Conservation (phyloP, 2,113 vertebrate species). For the Stegostoma tigrinum region DNA sequence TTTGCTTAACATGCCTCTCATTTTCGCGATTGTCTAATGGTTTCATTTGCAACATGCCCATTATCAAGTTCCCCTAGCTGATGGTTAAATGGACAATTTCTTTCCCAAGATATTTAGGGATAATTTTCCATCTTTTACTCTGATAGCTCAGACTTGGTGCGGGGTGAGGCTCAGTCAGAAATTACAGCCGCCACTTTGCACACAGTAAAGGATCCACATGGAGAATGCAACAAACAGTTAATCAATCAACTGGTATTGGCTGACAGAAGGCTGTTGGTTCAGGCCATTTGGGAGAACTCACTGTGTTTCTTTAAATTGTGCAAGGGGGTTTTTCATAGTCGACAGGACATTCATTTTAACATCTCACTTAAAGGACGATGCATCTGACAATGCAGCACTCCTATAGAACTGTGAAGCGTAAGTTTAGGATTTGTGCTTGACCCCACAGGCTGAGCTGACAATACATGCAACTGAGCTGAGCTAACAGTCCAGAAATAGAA, state of each 20-base stretch:
- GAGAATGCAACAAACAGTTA: neutral
- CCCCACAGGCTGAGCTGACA: neutral
- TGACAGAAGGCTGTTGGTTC: neutral
- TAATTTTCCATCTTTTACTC: neutral
- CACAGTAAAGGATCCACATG: neutral
- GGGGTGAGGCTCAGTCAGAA: neutral
- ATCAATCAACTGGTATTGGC: neutral
- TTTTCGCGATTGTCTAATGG: too few species aligned
- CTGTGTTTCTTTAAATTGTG: neutral
- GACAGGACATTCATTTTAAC: neutral
- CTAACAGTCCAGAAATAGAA: neutral
- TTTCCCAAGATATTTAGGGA: neutral
- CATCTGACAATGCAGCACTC: neutral
- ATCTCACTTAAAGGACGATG: neutral
- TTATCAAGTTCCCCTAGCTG: neutral
- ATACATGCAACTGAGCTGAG: neutral
- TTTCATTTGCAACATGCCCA: neutral
- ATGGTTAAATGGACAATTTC: neutral
- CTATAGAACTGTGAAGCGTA: neutral
- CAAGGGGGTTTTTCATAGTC: neutral
- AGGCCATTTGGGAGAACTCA: neutral
- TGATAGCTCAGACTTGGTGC: neutral
- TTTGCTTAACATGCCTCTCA: neutral
- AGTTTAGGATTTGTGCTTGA: neutral
- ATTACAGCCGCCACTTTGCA: neutral